Percentiles rank a stretch among this genome's conserved stretches.
Evolutionary conservation across 2,888 invertebrate genomes (phyloP).

Genomic region (Himalopsyche kuldschensis): DNA sequence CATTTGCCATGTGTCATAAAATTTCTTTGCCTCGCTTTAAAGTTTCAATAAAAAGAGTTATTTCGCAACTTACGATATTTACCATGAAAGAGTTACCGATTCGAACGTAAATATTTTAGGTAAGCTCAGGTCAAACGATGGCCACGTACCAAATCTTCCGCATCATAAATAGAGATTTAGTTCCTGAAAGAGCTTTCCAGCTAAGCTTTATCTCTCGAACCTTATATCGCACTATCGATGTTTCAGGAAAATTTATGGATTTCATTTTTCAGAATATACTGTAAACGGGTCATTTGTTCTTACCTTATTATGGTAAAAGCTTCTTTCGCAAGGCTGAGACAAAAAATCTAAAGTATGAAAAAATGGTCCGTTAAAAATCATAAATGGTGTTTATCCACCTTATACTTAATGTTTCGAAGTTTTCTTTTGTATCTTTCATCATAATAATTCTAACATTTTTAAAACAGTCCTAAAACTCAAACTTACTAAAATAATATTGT

Average conservation of each 20-base stretch:
- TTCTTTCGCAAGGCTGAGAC: too few relatives aligned
- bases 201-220: constrained; percentile 10
- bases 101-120: background rate
- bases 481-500: too few relatives aligned
- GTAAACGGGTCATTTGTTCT: background rate
- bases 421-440: too few relatives aligned
- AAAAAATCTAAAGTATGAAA: too few relatives aligned
- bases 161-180: constrained; percentile 16
- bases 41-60: background rate
- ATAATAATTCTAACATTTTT: too few relatives aligned
- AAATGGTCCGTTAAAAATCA: too few relatives aligned
- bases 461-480: too few relatives aligned
- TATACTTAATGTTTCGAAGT: too few relatives aligned
- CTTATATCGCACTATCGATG: background rate
- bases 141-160: constrained; percentile 10
- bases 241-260: constrained; percentile 9
- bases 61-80: background rate
- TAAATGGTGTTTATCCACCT: too few relatives aligned
- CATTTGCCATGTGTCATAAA: background rate
- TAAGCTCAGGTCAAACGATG: background rate
- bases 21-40: background rate
- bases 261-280: constrained; percentile 17
- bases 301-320: background rate
- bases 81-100: background rate
- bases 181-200: background rate